These are phyloP conservation scores for Pluvialis apricaria DNA, from an alignment of 2,113 vertebrate genomes.

Conservation along the genomic window DNA sequence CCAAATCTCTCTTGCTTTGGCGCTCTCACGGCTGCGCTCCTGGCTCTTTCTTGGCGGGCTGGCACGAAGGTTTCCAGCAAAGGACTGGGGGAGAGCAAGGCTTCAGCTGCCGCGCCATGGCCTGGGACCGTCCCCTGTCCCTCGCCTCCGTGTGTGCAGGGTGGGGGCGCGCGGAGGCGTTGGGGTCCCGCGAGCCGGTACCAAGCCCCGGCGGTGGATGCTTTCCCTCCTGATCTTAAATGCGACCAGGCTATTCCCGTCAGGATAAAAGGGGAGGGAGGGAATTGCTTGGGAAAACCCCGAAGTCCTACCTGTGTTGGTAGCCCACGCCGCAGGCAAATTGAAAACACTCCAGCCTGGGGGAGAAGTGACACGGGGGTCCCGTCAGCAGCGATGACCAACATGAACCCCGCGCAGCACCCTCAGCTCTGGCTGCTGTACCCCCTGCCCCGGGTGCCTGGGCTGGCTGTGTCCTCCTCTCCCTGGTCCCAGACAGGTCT, in stretches of 20 bases:
- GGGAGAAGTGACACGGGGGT: fast-evolving
- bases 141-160: fast-evolving
- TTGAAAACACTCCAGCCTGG: neutral
- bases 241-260: neutral
- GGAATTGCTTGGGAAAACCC: neutral
- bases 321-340: fast-evolving
- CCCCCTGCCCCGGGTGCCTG: fast-evolving
- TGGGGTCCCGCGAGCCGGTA: fast-evolving
- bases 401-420: fast-evolving
- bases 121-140: neutral
- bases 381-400: fast-evolving
- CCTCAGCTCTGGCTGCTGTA: fast-evolving
- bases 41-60: neutral
- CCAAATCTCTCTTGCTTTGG: neutral
- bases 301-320: neutral
- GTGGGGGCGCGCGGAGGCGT: fast-evolving
- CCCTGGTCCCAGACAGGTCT: neutral
- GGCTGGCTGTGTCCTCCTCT: fast-evolving
- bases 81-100: neutral
- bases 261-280: neutral
- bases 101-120: fast-evolving
- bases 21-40: fast-evolving
- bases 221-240: neutral
- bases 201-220: fast-evolving
- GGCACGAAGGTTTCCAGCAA: fast-evolving